Conservation (phyloP, 2,797 vertebrate genomes). For the Enteromius afrohamiltoni region DNA sequence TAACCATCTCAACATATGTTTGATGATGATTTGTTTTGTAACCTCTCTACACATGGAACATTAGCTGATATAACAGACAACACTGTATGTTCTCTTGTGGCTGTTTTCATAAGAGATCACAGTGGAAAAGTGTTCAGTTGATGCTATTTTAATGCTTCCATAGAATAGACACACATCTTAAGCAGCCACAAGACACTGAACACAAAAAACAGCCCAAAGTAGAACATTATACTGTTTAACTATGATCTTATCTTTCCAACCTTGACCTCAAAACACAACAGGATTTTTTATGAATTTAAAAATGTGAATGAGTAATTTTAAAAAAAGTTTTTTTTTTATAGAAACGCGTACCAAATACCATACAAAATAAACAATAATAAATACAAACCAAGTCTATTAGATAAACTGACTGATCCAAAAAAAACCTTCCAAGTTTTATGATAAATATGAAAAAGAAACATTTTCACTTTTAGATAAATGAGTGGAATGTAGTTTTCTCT, state of each 20-base stretch:
- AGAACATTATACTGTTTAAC: not conserved
- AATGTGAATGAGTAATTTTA: constrained; percentile 43
- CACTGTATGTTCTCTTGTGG: constrained; percentile 10
- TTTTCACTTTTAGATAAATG: not conserved
- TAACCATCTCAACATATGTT: not conserved
- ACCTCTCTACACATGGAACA: not conserved
- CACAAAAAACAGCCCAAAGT: constrained; percentile 22
- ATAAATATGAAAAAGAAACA: not conserved
- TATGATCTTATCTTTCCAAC: not conserved
- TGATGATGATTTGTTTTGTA: not conserved
- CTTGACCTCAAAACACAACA: not conserved
- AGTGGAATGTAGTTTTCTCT: not conserved
- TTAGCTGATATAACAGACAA: not conserved
- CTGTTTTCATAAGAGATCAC: constrained; percentile 54
- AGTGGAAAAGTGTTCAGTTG: constrained; percentile 44
- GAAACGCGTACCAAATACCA: constrained; percentile 2
- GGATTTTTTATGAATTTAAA: constrained; percentile 23
- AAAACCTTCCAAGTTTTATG: not conserved
- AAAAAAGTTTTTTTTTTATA: not conserved
- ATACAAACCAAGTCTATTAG: not conserved
- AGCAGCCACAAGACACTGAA: constrained; percentile 48
- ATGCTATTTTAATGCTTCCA: constrained; percentile 61
- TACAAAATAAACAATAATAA: constrained; percentile 43
- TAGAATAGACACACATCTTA: constrained; percentile 49
- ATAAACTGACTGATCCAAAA: not conserved